phyloP scores from a whole-genome alignment of 2,797 vertebrate species.

The Tamandua tetradactyla region DNA sequence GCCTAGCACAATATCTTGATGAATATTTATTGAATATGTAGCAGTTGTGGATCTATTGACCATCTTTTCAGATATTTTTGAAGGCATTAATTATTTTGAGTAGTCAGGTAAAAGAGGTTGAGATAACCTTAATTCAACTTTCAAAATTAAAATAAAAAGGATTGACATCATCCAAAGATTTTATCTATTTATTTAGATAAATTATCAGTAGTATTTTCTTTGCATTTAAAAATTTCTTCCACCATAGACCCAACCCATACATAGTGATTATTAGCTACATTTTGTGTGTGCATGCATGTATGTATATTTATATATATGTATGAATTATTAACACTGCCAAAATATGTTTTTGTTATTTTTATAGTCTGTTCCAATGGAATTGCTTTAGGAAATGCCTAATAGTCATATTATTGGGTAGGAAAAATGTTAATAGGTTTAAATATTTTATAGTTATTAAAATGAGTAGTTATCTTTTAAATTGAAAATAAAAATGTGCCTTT shows the following conservation, averaged over 20 bases:
- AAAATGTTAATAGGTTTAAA: neutral
- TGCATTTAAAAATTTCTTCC: neutral
- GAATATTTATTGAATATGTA: neutral
- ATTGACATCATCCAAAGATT: neutral
- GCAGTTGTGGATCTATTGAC: neutral
- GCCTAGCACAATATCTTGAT: neutral
- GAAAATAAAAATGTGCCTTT: neutral
- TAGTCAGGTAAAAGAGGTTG: neutral
- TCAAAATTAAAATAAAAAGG: neutral
- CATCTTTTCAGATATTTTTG: neutral
- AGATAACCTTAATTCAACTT: neutral
- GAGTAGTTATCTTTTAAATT: neutral
- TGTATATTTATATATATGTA: too few species aligned
- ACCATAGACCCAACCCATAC: neutral
- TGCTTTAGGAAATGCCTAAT: neutral
- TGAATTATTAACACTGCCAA: neutral
- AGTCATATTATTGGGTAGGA: neutral
- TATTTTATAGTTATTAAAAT: neutral
- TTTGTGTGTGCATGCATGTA: neutral
- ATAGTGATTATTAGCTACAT: neutral
- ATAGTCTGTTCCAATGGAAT: neutral
- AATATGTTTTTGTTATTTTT: neutral
- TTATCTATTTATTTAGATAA: neutral
- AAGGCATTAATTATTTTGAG: neutral
- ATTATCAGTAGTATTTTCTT: neutral